Percentiles rank a stretch among this genome's conserved stretches.
Evolutionary conservation across 2,797 vertebrate genomes (phyloP).

Genomic region (Mico argentatus): DNA sequence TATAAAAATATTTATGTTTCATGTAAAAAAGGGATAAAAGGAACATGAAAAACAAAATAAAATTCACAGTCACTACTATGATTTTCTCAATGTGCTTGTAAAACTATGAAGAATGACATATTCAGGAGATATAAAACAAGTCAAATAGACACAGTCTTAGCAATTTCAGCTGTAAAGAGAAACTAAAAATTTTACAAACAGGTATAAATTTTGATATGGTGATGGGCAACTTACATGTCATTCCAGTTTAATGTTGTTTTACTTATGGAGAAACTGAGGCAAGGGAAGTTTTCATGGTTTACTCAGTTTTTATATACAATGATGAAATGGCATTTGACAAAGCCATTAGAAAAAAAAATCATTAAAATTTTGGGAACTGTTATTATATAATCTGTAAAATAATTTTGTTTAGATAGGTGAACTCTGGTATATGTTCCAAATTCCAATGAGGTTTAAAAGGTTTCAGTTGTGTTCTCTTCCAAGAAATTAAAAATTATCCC

Average conservation of each 20-base stretch:
- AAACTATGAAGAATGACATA: not conserved
- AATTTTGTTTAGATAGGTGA: not conserved
- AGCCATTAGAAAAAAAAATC: not conserved
- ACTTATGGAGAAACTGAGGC: not conserved
- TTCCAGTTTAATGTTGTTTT: not conserved
- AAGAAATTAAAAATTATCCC: not conserved
- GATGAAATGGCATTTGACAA: not conserved
- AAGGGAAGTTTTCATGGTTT: not conserved
- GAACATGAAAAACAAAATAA: not conserved
- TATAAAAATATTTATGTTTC: rapidly evolving
- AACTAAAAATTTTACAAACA: not conserved
- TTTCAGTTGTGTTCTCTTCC: not conserved
- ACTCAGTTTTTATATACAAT: not conserved
- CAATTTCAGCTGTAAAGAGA: not conserved
- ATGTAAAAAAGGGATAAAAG: not conserved
- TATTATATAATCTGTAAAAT: not conserved
- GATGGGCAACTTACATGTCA: not conserved
- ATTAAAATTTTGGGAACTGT: not conserved
- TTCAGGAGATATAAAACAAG: not conserved
- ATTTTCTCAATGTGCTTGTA: not conserved
- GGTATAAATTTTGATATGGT: not conserved
- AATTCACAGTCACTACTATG: not conserved
- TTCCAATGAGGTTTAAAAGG: not conserved
- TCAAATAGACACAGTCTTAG: not conserved
- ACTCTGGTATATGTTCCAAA: not conserved